Evolutionary conservation across 2,888 invertebrate genomes (phyloP).

Genomic region (Rhagophthalmus giganteus): DNA sequence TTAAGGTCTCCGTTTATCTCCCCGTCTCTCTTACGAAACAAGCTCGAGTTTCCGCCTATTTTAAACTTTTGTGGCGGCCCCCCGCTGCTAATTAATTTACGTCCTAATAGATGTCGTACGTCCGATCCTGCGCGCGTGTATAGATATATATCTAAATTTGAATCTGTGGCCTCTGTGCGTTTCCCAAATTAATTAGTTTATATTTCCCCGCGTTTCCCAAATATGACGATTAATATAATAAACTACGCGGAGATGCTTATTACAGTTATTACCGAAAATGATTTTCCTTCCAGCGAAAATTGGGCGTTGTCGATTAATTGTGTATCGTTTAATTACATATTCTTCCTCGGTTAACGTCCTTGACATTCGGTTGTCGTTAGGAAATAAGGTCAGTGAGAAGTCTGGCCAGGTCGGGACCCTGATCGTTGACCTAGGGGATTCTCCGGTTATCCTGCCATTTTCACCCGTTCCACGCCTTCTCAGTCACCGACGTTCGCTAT

Average conservation of each 20-base stretch:
- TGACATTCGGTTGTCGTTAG: conserved; percentile 35
- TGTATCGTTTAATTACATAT: conserved; percentile 32
- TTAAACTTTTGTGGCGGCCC: conserved; percentile 29
- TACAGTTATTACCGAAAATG: no score
- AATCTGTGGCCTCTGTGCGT: conserved; percentile 6
- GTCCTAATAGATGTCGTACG: conserved; percentile 19
- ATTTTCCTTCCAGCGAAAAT: no score
- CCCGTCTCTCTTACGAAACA: conserved; percentile 13
- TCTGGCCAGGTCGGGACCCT: conserved; percentile 51
- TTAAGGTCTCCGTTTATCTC: conserved; percentile 13
- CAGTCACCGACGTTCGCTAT: conserved; percentile 35
- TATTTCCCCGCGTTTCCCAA: conserved; percentile 17
- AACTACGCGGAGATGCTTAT: conserved; percentile 10
- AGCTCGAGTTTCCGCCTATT: conserved; percentile 19
- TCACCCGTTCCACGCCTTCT: conserved; percentile 43
- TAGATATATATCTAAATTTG: conserved; percentile 22
- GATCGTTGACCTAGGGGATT: conserved; percentile 55
- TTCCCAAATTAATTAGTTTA: conserved; percentile 28
- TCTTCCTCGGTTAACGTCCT: conserved; percentile 32
- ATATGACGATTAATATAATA: conserved; percentile 23
- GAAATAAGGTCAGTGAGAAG: conserved; percentile 50
- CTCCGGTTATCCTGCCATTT: conserved; percentile 49
- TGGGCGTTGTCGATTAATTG: no score
- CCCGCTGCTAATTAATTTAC: conserved; percentile 32
- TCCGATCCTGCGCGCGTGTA: conserved; percentile 26